Evolutionary conservation across 2,797 vertebrate species (phyloP), one percentile per base, ranked within the genome.

Genomic region (Anniella stebbinsi): DNA sequence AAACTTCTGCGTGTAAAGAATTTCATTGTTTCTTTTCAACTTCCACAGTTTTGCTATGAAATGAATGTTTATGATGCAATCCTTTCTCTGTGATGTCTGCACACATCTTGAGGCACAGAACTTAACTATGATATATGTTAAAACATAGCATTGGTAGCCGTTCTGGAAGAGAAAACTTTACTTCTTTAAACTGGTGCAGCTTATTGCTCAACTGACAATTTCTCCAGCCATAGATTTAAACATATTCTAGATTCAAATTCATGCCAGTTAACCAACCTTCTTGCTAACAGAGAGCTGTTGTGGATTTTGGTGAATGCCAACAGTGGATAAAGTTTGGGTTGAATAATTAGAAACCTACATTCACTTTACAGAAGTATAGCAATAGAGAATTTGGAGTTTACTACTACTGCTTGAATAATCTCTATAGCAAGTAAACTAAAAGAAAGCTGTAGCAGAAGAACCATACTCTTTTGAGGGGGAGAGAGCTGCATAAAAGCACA

Each of bases 321-420:
- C 73, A 18, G 30, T 89, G 78, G 72, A 89, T 84, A 84, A 57
- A 86, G 45, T 80, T 38, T 30, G 45, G 36, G 30, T 1, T 57
- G 92, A 80, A 25, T 82, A 92, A 84, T 85, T 88, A 88, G 80
- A 89, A 77, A 18, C 41, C 72, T 88, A 10, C 23, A 60, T 28
- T 75, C 69, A 2, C 0, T 0, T 0, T 81, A 77, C 91, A 88
- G 87, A 69, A 75, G 51, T 30, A 88, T 90, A 88, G 72, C 73
- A 88, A 93, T 88, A 81, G 69, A 88, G 54, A 57, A 82, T 80
- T 81, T 93, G 84, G 89, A 94, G 93, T 94, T 94, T 82, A 91
- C 92, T 72, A 87, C 15, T 90, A 1, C 86, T 85, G 89, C 89
- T 84, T 70, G 51, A 78, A 84, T 84, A 93, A 89, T 92, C 90